Percentiles rank a stretch among this genome's conserved stretches.
Evolutionary conservation across 2,113 vertebrate species (phyloP).

Genomic region (Echinops telfairi): DNA sequence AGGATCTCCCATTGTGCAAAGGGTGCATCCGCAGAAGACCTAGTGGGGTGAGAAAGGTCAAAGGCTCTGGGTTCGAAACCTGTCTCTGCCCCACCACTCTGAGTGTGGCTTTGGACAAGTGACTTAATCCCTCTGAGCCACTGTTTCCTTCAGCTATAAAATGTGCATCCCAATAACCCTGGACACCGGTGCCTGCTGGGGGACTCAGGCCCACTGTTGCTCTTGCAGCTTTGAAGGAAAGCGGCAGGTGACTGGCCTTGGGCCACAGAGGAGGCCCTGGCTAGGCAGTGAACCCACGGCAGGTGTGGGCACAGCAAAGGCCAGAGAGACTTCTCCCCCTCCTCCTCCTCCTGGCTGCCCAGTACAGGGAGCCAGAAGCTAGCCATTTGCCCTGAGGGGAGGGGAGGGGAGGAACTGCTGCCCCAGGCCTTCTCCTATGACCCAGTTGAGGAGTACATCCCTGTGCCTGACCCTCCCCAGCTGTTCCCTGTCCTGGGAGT

Average conservation of each 20-base stretch:
- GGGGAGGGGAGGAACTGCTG: neutral
- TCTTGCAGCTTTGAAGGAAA: rapidly evolving
- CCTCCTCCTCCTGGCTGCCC: neutral
- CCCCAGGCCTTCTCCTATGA: conserved; percentile 45
- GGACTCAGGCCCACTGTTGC: neutral
- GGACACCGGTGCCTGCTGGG: rapidly evolving
- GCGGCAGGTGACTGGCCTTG: neutral
- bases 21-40: neutral
- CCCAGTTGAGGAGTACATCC: conserved; percentile 41
- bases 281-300: neutral
- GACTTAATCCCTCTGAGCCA: neutral
- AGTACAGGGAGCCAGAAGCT: neutral
- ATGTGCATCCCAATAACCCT: neutral
- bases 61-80: neutral
- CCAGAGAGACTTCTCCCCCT: neutral
- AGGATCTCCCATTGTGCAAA: rapidly evolving
- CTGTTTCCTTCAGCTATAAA: neutral
- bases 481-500: conserved; percentile 49
- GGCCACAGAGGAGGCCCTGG: neutral
- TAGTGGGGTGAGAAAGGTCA: neutral
- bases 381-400: neutral
- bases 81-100: neutral
- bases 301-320: neutral
- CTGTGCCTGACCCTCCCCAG: conserved; percentile 16
- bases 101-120: neutral